Evolutionary conservation across 2,797 vertebrate genomes (phyloP).

Genomic region (Ataeniobius toweri): DNA sequence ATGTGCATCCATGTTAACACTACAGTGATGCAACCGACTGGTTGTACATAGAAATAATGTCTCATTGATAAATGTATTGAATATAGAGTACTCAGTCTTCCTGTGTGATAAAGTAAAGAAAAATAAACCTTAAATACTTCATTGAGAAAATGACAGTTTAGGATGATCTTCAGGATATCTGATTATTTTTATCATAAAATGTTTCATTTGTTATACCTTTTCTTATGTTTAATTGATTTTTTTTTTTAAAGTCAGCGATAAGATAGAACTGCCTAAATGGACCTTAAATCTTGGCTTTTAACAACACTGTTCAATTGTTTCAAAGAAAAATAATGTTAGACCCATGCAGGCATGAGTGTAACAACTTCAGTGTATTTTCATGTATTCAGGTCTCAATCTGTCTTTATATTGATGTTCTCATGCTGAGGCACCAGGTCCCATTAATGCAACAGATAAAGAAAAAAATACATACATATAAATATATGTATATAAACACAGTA

Average conservation of each 20-base stretch:
- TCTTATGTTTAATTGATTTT: background rate
- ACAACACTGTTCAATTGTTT: background rate
- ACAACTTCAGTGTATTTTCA: background rate
- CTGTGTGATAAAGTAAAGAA: conserved; percentile 24
- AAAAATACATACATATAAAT: background rate
- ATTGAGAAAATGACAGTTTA: background rate
- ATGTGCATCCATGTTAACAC: conserved; percentile 16
- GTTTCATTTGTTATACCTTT: background rate
- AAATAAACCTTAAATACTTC: background rate
- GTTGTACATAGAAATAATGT: conserved; percentile 34
- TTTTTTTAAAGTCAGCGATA: background rate
- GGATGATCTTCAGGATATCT: background rate
- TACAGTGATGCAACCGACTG: conserved; percentile 20
- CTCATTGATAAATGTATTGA: conserved; percentile 59
- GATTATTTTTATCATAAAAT: background rate
- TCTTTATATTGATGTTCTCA: background rate
- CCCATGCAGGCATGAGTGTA: conserved; percentile 11
- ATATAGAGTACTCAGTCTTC: conserved; percentile 62
- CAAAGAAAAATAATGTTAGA: background rate
- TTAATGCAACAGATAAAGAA: background rate
- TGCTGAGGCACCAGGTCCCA: background rate
- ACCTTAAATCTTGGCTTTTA: background rate
- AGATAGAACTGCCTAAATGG: background rate
- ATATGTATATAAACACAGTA: background rate
- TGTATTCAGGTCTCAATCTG: background rate